Conservation (phyloP, 2,113 vertebrate species). For the Semicossyphus pulcher region DNA sequence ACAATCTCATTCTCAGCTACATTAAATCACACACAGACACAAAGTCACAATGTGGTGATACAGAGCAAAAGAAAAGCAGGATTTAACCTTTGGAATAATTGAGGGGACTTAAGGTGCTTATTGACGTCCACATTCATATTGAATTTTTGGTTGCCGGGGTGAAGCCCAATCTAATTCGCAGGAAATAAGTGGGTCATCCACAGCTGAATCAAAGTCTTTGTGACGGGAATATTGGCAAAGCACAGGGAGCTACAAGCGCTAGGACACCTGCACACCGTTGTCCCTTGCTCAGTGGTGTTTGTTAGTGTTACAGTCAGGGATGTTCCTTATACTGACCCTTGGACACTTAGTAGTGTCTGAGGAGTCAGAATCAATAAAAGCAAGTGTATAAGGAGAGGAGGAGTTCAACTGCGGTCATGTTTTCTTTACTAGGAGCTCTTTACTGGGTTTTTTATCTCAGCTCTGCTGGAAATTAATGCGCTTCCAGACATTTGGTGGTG, state of each 20-base stretch:
- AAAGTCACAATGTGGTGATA: slow-evolving; percentile 13
- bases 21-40: not conserved
- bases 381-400: not conserved
- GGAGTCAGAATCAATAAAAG: slow-evolving; percentile 8
- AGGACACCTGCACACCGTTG: not conserved
- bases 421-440: not conserved
- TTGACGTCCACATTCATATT: slow-evolving; percentile 19
- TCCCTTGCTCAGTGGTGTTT: not conserved
- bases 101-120: slow-evolving; percentile 14
- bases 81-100: slow-evolving; percentile 30
- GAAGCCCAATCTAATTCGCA: slow-evolving; percentile 13
- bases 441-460: not conserved
- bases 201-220: slow-evolving; percentile 22
- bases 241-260: not conserved
- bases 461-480: not conserved
- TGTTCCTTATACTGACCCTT: not conserved
- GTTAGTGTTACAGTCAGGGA: not conserved
- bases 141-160: slow-evolving; percentile 6
- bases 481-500: not conserved
- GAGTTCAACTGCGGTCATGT: not conserved
- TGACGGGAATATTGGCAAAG: slow-evolving; percentile 7
- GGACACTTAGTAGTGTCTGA: not conserved
- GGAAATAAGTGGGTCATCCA: not conserved
- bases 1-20: not conserved
- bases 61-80: not conserved